Percentiles rank a stretch among this genome's conserved stretches.
These are phyloP conservation scores for Scomber japonicus DNA, from an alignment of 2,113 vertebrate species.

Conservation along the genomic window DNA sequence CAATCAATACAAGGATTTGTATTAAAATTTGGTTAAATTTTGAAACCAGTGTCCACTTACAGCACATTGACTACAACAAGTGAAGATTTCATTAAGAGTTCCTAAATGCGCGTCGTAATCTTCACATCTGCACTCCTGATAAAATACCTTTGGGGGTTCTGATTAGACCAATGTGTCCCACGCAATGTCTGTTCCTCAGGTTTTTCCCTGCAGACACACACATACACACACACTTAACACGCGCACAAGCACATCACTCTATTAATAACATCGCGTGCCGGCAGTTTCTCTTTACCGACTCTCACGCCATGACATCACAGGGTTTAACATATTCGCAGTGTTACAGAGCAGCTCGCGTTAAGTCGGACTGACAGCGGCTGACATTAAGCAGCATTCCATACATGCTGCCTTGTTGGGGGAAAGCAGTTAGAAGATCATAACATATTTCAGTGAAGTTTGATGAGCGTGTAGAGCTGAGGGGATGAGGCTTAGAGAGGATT, in stretches of 20 bases:
- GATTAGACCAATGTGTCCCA: conserved; percentile 41
- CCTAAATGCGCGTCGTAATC: conserved; percentile 16
- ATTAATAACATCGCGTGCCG: conserved; percentile 63
- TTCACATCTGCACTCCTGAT: conserved; percentile 45
- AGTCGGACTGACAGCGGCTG: conserved; percentile 54
- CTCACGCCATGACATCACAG: conserved; percentile 67
- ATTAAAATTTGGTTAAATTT: too few relatives aligned
- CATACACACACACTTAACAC: neutral
- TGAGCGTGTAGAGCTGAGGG: conserved; percentile 54
- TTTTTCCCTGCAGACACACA: conserved; percentile 9
- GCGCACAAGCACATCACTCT: neutral
- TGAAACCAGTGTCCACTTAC: too few relatives aligned
- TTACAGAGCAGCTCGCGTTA: conserved; percentile 29
- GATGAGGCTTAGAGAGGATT: conserved; percentile 40
- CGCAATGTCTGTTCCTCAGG: conserved; percentile 14
- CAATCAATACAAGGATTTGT: neutral
- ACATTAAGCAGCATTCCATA: conserved; percentile 66
- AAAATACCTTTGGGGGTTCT: conserved; percentile 38
- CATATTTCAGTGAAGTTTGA: conserved; percentile 65
- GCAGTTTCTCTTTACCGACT: conserved; percentile 24
- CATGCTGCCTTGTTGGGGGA: conserved; percentile 39
- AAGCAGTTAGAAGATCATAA: conserved; percentile 57
- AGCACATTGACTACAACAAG: neutral
- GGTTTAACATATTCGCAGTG: conserved; percentile 23
- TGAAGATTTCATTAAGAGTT: conserved; percentile 1